phyloP scores from a whole-genome alignment of 2,797 vertebrate species.

The Falco concolor region DNA sequence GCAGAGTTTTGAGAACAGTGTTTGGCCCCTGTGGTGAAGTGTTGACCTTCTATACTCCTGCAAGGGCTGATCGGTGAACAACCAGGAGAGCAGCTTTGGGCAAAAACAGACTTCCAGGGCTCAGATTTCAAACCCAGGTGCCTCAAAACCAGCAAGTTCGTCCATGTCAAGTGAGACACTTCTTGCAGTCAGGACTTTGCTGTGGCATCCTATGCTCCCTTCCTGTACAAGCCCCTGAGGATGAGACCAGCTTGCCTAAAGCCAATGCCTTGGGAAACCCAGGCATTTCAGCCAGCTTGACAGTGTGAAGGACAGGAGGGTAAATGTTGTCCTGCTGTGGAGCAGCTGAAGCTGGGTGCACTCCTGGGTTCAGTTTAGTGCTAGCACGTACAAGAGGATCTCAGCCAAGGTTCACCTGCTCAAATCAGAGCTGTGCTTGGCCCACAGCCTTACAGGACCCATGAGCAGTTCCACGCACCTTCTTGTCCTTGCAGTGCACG shows the following conservation, averaged over 20 bases:
- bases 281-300: background rate
- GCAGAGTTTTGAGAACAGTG: background rate
- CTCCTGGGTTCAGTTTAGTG: background rate
- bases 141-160: background rate
- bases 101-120: background rate
- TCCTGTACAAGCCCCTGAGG: rapidly evolving
- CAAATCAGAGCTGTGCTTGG: background rate
- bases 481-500: rapidly evolving
- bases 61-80: background rate
- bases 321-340: background rate
- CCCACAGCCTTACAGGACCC: background rate
- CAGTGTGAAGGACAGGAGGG: background rate
- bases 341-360: background rate
- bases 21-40: background rate
- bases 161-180: background rate
- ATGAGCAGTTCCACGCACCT: background rate
- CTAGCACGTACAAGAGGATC: background rate
- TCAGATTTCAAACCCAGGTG: background rate
- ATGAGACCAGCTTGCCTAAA: background rate
- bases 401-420: background rate
- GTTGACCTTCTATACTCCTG: background rate
- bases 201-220: background rate
- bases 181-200: background rate
- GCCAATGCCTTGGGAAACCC: background rate
- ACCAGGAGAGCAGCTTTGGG: background rate